Conservation (phyloP, 2,797 vertebrate species). For the Halcyon chelicuti region DNA sequence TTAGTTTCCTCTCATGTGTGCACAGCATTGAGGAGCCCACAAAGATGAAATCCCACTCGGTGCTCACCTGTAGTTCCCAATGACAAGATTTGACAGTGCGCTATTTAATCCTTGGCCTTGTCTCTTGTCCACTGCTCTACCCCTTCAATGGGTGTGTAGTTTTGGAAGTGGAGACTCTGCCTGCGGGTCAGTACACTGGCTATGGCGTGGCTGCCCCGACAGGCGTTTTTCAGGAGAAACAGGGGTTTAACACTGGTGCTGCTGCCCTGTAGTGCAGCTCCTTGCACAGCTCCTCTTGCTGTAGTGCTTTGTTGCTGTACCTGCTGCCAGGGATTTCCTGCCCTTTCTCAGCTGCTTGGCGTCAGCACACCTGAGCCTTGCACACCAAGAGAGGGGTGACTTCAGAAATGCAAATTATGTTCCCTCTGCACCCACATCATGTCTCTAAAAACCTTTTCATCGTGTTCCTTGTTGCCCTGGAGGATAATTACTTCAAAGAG, state of each 20-base stretch:
- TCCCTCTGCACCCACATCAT: constrained; percentile 22
- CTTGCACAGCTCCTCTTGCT: not conserved
- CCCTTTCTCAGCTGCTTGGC: not conserved
- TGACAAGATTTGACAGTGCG: not conserved
- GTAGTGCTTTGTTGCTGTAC: not conserved
- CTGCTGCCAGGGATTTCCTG: not conserved
- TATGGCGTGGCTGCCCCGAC: fast-evolving
- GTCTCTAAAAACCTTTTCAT: constrained; percentile 70
- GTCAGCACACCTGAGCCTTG: not conserved
- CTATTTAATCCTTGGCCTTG: not conserved
- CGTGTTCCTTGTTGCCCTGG: constrained; percentile 68
- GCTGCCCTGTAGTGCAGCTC: not conserved
- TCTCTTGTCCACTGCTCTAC: not conserved
- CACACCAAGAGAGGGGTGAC: fast-evolving
- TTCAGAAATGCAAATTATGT: constrained; percentile 60
- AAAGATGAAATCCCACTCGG: fast-evolving
- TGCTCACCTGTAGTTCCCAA: not conserved
- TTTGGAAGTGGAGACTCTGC: not conserved
- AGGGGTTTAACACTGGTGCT: not conserved
- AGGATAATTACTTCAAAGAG: constrained; percentile 79
- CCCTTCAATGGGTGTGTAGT: fast-evolving
- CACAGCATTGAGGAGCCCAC: not conserved
- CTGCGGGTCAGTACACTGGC: not conserved
- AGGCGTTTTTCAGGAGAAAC: not conserved
- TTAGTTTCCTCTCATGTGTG: not conserved